Evolutionary conservation across 2,797 vertebrate genomes (phyloP), one percentile per base, ranked within the genome.

Genomic region (Tiaroga cobitis): DNA sequence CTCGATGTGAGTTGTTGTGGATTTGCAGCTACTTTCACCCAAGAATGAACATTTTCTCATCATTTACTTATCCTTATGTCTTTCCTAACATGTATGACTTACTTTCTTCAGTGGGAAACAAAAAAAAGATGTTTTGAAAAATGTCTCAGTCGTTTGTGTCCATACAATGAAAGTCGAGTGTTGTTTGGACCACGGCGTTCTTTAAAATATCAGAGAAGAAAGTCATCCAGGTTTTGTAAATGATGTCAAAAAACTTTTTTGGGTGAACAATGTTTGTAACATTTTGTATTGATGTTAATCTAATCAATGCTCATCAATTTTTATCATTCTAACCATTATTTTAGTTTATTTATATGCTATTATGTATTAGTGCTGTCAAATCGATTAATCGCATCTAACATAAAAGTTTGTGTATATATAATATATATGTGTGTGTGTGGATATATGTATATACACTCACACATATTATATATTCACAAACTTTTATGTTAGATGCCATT

Each of bases 1-100:
- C 95, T 99, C 0, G 98, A 99, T 0, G 98, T 99, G 92, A 98
- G 98, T 95, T 34, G 56, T 51, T 72, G 3, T 13, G 37, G 24
- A 82, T 82, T 34, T 76, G 24, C 32, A 68, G 18, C 11, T 34
- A 11, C 8, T 26, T 77, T n/a, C 37, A 39, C 15, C 34, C 34
- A 16, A 54, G 29, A 54, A 34, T 32, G 0, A 0, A 2, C 10
- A 74, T 74, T 72, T 24, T 16, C 13, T n/a, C 39, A 26, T 72
- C 11, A 26, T 73, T 72, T 41, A 15, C 39, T 72, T 29, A 51
- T 18, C 2, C 18, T 21, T 10, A 32, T 32, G 43, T 29, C 18
- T 43, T 49, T 74, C 26, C 26, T 46, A 49, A 74, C 43, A 74
- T 29, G 41, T 10, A 73, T 29, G 70, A 1, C 3, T 15, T n/a